Evolutionary conservation across 2,888 invertebrate species (phyloP).

Genomic region (Acleris holmiana): DNA sequence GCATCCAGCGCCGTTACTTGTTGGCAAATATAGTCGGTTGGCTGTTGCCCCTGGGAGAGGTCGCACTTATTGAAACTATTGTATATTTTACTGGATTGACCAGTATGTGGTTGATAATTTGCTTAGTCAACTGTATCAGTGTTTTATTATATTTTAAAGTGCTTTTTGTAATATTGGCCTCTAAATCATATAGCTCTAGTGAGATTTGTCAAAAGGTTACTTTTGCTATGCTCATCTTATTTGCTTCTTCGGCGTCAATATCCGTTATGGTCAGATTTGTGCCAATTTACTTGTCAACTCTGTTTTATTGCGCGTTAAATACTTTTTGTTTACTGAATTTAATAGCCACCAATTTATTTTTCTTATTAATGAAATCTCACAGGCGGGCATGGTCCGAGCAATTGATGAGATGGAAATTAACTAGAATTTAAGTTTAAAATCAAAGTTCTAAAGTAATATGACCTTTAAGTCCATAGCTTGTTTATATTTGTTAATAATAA

Average conservation of each 20-base stretch:
- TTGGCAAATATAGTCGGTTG: not conserved
- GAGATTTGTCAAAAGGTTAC: not conserved
- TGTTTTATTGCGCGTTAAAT: not conserved
- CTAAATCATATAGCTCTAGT: not conserved
- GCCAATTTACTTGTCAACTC: not conserved
- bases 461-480: no score
- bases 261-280: not conserved
- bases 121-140: not conserved
- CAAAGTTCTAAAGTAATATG: no score
- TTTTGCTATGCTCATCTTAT: not conserved
- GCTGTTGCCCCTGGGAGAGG: not conserved
- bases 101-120: not conserved
- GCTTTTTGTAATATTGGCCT: not conserved
- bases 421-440: not conserved
- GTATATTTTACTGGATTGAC: not conserved
- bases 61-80: not conserved
- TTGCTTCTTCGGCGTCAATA: not conserved
- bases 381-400: not conserved
- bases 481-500: no score
- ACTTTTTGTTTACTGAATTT: not conserved
- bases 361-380: not conserved
- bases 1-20: not conserved
- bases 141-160: not conserved
- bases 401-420: not conserved
- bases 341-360: not conserved